Percentiles rank a stretch among this genome's conserved stretches.
Evolutionary conservation across 2,113 vertebrate genomes (phyloP).

Genomic region (Platichthys stellatus): DNA sequence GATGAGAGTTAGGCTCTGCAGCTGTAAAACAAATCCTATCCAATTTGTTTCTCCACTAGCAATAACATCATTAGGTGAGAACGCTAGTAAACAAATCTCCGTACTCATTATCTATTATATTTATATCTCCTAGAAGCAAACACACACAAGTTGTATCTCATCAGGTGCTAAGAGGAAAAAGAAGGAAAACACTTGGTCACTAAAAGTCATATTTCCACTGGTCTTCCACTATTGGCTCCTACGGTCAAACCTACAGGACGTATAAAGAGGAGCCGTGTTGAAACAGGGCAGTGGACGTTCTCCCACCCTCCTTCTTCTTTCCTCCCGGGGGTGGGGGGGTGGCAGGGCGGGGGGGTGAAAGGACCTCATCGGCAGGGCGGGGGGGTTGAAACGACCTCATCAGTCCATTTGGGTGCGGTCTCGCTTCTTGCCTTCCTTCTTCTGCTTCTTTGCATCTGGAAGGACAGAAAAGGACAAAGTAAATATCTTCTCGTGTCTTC

Average conservation of each 20-base stretch:
- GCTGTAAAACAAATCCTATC: conserved; percentile 52
- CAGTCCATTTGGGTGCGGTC: conserved; percentile 79
- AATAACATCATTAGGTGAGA: conserved; percentile 60
- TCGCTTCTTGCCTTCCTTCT: conserved; percentile 83
- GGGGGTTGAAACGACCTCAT: conserved; percentile 17
- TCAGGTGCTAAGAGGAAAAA: conserved; percentile 51
- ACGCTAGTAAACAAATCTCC: conserved; percentile 58
- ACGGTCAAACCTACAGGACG: conserved; percentile 66
- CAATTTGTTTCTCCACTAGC: conserved; percentile 57
- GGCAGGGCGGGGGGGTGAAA: no score
- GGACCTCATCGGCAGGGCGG: no score
- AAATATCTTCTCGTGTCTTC: no score
- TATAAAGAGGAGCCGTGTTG: conserved; percentile 59
- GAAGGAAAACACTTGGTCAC: conserved; percentile 49
- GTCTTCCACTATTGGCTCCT: conserved; percentile 44
- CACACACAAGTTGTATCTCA: conserved; percentile 41
- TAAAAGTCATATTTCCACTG: conserved; percentile 61
- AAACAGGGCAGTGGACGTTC: conserved; percentile 22
- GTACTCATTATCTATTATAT: conserved; percentile 49
- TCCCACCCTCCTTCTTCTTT: conserved; percentile 33
- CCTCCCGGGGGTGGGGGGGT: background rate
- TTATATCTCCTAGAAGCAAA: conserved; percentile 46
- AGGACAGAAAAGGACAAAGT: background rate
- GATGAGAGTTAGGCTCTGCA: conserved; percentile 54
- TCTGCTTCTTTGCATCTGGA: conserved; percentile 83